These are phyloP conservation scores for Drepanosiphum platanoidis DNA, from an alignment of 2,888 invertebrate species.

Conservation along the genomic window DNA sequence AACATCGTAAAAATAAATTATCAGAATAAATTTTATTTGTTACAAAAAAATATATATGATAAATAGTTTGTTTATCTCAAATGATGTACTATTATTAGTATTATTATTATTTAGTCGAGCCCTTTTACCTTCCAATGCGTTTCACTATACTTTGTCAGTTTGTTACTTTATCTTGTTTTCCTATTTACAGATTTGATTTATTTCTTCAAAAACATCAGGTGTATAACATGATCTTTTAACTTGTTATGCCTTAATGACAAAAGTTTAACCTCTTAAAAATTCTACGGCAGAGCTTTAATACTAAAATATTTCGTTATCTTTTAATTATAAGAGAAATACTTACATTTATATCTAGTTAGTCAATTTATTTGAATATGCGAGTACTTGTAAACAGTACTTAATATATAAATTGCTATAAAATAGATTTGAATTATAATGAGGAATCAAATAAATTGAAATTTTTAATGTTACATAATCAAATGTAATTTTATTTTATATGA, in stretches of 20 bases:
- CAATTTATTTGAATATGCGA: too few relatives aligned
- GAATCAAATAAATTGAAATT: too few relatives aligned
- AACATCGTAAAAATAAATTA: too few relatives aligned
- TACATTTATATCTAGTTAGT: too few relatives aligned
- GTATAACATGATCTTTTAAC: not conserved
- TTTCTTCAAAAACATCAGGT: not conserved
- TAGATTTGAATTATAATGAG: too few relatives aligned
- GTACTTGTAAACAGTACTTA: too few relatives aligned
- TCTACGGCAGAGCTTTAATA: not conserved
- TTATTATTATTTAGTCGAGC: not conserved
- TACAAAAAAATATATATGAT: not conserved
- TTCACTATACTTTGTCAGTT: not conserved
- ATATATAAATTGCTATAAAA: too few relatives aligned
- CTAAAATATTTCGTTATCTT: conserved; percentile 1
- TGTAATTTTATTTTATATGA: too few relatives aligned
- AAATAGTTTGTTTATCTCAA: not conserved
- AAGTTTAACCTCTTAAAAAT: not conserved
- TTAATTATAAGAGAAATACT: not conserved
- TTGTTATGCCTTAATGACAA: not conserved
- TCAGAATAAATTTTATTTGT: not conserved
- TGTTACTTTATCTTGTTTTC: not conserved
- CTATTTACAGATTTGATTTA: not conserved
- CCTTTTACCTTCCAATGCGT: not conserved
- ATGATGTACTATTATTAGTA: not conserved
- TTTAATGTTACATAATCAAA: too few relatives aligned